phyloP scores from a whole-genome alignment of 2,888 invertebrate genomes.

The Monochamus alternatus region DNA sequence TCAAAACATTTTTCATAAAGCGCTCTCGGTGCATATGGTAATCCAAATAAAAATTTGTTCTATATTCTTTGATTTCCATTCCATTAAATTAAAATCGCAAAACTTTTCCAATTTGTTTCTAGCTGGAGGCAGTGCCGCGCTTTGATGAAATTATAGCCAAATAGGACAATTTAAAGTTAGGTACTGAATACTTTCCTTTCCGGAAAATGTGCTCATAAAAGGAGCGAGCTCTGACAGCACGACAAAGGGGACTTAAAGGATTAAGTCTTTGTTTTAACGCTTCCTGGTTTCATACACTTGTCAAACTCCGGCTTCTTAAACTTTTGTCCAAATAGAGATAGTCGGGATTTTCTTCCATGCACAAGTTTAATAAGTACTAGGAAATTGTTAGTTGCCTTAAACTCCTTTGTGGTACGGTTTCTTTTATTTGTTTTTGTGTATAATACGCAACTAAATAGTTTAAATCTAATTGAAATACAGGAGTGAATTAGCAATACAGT shows the following conservation, averaged over 20 bases:
- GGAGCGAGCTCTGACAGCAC: conserved; percentile 43
- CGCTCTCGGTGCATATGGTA: conserved; percentile 31
- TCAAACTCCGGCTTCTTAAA: conserved; percentile 42
- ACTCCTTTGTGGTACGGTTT: not conserved
- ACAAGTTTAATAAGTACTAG: conserved; percentile 1
- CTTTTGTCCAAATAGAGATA: conserved; percentile 33
- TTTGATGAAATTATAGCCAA: conserved; percentile 52
- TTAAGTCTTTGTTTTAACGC: conserved; percentile 52
- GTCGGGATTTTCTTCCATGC: conserved; percentile 5
- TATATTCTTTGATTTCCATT: conserved; percentile 46
- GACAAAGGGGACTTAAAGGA: conserved; percentile 51
- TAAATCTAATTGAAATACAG: not conserved
- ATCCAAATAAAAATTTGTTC: conserved; percentile 33
- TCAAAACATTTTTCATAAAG: conserved; percentile 6
- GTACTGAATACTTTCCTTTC: conserved; percentile 42
- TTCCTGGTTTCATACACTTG: conserved; percentile 51
- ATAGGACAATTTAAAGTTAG: conserved; percentile 51
- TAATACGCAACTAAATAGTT: not conserved
- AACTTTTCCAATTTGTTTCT: conserved; percentile 52
- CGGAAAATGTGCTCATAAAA: conserved; percentile 30
- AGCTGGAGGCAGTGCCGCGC: conserved; percentile 37
- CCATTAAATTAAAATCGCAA: conserved; percentile 49
- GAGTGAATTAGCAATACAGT: too few relatives aligned
- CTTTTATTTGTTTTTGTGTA: not conserved
- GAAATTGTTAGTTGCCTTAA: not conserved